Base-by-base conservation (phyloP, 2,888 invertebrate species). In the Lasioglossum oenotherae region DNA sequence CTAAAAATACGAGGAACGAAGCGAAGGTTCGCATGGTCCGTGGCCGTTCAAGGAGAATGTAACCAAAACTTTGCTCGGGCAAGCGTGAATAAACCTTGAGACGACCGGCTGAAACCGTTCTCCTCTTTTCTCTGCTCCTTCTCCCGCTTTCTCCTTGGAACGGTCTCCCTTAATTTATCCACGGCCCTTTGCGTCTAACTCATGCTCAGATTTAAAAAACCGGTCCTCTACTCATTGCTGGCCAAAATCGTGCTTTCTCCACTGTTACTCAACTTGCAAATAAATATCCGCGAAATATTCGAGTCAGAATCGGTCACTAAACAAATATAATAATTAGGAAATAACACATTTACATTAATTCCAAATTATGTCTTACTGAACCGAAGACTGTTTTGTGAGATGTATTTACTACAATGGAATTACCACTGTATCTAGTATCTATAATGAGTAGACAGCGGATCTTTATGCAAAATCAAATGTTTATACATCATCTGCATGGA, bases 61-160 rank as follows among this genome's bases (percentile, higher is more conserved):
- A 89, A 89, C 88, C 85, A 88, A 90, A 84, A 91, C 90, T 89
- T 80, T 85, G 81, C 74, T 82, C 80, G 85, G 76, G 83, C 80
- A 87, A 87, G 82, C 84, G 80, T 86, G 90, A 89, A 88, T 87
- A 89, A 89, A 89, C 80, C 89, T 89, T 84, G 85, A 91, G 82
- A 89, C 86, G 85, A 84, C 82, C 82, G 80, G 86, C 76, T 85
- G 69, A 88, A 91, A 88, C 89, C 80, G 85, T 89, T 87, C 87
- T 84, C 86, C 79, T 84, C 60, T 86, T 75, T 78, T 81, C 73
- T 64, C 57, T 73, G 74, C 80, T 80, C 75, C 71, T 84, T 71
- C 72, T 46, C n/a, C 53, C 10, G 41, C 49, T 80, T 44, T 77
- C 74, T 44, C 64, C 44, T 69, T 73, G 31, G 1, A 31, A 38